Conservation (phyloP, 2,797 vertebrate genomes). For the Myripristis jacobus region DNA sequence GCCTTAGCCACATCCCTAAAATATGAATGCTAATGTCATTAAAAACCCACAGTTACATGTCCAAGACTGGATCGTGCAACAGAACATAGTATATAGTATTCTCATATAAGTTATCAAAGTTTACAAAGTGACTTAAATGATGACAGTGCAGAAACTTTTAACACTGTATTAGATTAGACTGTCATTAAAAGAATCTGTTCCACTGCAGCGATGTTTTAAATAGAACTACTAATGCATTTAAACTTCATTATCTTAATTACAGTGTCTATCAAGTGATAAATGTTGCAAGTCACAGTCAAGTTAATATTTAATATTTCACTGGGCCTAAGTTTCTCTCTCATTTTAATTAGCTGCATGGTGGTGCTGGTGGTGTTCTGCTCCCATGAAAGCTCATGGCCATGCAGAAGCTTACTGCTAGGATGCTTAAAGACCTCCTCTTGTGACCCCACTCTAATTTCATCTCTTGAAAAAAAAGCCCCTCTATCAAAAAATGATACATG, state of each 20-base stretch:
- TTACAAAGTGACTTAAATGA: constrained; percentile 38
- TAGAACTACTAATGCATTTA: constrained; percentile 71
- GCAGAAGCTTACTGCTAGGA: constrained; percentile 31
- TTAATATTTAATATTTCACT: constrained; percentile 76
- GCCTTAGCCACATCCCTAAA: neutral
- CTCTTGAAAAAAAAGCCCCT: constrained; percentile 15
- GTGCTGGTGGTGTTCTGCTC: constrained; percentile 22
- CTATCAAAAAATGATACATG: constrained; percentile 42
- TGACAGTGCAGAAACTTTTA: constrained; percentile 53
- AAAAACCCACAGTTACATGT: neutral
- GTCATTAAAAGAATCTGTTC: constrained; percentile 35
- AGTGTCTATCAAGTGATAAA: constrained; percentile 70
- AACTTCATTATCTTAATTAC: constrained; percentile 77
- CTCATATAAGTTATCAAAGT: constrained; percentile 13
- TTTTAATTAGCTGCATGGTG: constrained; percentile 65
- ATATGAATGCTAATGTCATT: no score
- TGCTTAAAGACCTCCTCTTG: constrained; percentile 27
- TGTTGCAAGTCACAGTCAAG: constrained; percentile 60
- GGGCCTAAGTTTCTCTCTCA: constrained; percentile 45
- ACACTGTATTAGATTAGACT: constrained; percentile 48
- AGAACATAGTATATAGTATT: neutral
- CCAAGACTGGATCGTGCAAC: neutral
- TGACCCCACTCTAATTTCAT: constrained; percentile 43
- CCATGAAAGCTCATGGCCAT: constrained; percentile 32
- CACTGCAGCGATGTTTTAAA: constrained; percentile 64